Percentiles rank a stretch among this genome's conserved stretches.
Conservation (phyloP, 1,140 invertebrate species). For the Venturia canescens region DNA sequence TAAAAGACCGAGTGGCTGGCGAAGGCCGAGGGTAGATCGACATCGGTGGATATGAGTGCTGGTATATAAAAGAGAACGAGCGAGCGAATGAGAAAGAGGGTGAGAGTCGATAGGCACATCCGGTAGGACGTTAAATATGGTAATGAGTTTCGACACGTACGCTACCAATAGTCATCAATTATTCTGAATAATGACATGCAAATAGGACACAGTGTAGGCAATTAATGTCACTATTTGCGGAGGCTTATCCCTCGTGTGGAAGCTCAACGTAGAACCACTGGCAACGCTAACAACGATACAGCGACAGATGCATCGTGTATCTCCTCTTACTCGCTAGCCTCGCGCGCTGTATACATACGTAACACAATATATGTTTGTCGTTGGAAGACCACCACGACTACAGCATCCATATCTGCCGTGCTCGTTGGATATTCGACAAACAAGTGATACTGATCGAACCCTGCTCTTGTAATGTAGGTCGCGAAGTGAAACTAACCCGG, state of each 20-base stretch:
- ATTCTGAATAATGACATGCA: conserved; percentile 74
- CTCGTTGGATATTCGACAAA: conserved; percentile 61
- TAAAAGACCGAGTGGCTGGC: not conserved
- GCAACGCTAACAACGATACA: conserved; percentile 29
- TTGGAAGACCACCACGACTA: conserved; percentile 43
- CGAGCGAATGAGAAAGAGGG: conserved; percentile 18
- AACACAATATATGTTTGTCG: conserved; percentile 49
- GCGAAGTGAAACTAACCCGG: conserved; percentile 4
- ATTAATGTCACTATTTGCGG: conserved; percentile 73
- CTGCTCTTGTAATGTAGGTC: conserved; percentile 54
- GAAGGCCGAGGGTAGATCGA: not conserved
- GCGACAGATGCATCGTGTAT: not conserved
- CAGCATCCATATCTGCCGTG: conserved; percentile 49
- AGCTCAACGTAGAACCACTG: conserved; percentile 38
- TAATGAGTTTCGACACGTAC: conserved; percentile 68
- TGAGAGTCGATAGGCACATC: conserved; percentile 29
- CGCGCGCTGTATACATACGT: conserved; percentile 52
- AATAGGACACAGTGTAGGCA: conserved; percentile 68
- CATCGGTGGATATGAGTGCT: conserved; percentile 4
- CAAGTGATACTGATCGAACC: conserved; percentile 61
- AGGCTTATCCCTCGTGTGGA: conserved; percentile 66
- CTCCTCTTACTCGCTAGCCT: conserved; percentile 5
- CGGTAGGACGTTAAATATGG: conserved; percentile 63
- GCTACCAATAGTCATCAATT: conserved; percentile 72
- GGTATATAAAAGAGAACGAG: not conserved